A percentile compares a stretch with the other conserved stretches of the same genome.
Conservation (phyloP, 2,888 invertebrate genomes). For the Antheraea yamamai region DNA sequence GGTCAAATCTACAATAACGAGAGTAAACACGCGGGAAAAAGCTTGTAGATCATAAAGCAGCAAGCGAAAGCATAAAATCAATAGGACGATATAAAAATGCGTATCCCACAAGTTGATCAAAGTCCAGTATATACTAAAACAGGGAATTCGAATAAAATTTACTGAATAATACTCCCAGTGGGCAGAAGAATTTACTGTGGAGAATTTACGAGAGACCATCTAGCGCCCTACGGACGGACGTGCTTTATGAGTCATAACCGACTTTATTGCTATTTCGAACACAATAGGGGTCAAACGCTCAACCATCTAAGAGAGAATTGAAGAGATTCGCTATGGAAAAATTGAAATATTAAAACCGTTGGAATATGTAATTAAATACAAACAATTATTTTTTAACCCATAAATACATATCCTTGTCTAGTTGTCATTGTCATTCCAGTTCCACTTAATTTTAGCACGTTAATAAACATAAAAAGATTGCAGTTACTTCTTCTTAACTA, state of each 20-base stretch:
- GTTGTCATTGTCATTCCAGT: no score
- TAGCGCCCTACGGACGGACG: constrained; percentile 51
- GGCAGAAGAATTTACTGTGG: constrained; percentile 33
- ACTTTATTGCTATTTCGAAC: constrained; percentile 50
- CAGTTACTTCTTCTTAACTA: no score
- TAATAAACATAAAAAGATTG: background rate
- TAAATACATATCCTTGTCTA: no score
- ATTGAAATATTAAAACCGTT: background rate
- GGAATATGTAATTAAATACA: background rate
- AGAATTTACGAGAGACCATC: constrained; percentile 45
- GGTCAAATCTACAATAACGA: no score
- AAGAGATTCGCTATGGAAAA: background rate
- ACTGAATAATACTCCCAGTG: constrained; percentile 35
- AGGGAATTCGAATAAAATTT: constrained; percentile 25
- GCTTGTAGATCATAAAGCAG: background rate
- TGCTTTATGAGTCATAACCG: constrained; percentile 54
- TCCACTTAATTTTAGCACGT: background rate
- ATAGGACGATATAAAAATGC: background rate
- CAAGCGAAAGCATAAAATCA: background rate
- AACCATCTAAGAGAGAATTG: background rate
- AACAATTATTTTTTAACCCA: background rate
- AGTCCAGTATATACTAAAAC: constrained; percentile 8
- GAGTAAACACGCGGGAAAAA: no score
- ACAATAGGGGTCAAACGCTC: constrained; percentile 31
- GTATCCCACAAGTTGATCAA: constrained; percentile 7